Base-by-base conservation (phyloP, 2,113 vertebrate species). In the Leptobrachium leishanense region DNA sequence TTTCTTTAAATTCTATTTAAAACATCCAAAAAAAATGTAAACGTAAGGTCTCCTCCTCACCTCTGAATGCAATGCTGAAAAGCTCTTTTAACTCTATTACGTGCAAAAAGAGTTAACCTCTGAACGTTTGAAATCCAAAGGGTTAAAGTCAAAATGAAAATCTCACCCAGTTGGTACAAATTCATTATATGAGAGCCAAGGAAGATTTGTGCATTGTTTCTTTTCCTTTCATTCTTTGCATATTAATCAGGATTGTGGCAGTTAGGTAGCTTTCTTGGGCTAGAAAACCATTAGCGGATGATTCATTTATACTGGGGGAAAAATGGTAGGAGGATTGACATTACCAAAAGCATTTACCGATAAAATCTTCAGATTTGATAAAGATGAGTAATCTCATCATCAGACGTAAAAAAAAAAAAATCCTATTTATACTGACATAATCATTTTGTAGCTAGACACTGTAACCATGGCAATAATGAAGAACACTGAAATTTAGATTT, bases 391-490 rank as follows among this genome's bases (percentile, higher is more conserved):
- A 74, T 81, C 72, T 74, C 46, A 50, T 2, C 78, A 74, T 81
- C 71, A 74, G 78, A 81, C 71, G 43, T 74, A 42, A 72, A 72
- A 77, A 50, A 31, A 31, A 67, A 80, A 80, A 79, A 80, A 80
- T 40, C 46, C 77, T 68, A 73, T 74, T 74, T 79, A 66, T 67
- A 74, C 70, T 74, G 70, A 74, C 72, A 81, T 68, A 81, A 81
- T 81, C 55, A 74, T 81, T 74, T 81, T 68, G 64, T 81, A 81
- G 78, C 78, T 81, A 68, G 78, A 81, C 71, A 81, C 53, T 62
- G 78, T 81, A 81, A 81, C 78, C 78, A 81, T 81, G 78, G 78
- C 71, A 74, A 81, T 81, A 74, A 59, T 81, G 78, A 80, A 41
- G 71, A 74, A 74, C 67, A 81, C 64, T 72, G 62, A 74, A 74